phyloP scores from a whole-genome alignment of 2,797 vertebrate genomes.

The Champsocephalus esox region DNA sequence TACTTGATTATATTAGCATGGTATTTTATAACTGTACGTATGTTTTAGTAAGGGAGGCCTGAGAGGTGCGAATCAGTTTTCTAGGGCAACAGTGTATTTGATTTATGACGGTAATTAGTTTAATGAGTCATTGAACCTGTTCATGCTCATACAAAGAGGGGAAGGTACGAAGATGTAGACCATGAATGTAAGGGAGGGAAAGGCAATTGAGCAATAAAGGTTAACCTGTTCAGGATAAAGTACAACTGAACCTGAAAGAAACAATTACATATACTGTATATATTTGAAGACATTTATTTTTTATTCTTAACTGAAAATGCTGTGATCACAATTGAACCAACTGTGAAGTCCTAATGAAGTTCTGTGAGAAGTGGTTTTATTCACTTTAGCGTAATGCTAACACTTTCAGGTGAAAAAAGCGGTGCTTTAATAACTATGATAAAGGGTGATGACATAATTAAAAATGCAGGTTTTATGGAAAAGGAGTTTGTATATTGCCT shows the following conservation, averaged over 20 bases:
- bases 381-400: not conserved
- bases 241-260: not conserved
- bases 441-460: not conserved
- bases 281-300: not conserved
- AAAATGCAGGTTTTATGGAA: not conserved
- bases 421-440: not conserved
- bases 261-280: not conserved
- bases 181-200: slow-evolving; percentile 21
- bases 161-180: slow-evolving; percentile 20
- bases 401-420: not conserved
- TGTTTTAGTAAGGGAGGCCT: slow-evolving; percentile 34
- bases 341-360: not conserved
- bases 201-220: not conserved
- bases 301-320: not conserved
- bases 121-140: slow-evolving; percentile 56
- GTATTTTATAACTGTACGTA: slow-evolving; percentile 65
- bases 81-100: slow-evolving; percentile 58
- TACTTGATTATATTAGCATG: slow-evolving; percentile 65
- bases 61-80: slow-evolving; percentile 51
- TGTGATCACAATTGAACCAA: not conserved
- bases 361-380: not conserved
- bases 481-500: no score
- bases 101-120: slow-evolving; percentile 64
- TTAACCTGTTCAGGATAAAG: not conserved
- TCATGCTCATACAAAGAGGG: slow-evolving; percentile 18